phyloP scores from a whole-genome alignment of 1,140 invertebrate species.

The Globodera ellingtonae region DNA sequence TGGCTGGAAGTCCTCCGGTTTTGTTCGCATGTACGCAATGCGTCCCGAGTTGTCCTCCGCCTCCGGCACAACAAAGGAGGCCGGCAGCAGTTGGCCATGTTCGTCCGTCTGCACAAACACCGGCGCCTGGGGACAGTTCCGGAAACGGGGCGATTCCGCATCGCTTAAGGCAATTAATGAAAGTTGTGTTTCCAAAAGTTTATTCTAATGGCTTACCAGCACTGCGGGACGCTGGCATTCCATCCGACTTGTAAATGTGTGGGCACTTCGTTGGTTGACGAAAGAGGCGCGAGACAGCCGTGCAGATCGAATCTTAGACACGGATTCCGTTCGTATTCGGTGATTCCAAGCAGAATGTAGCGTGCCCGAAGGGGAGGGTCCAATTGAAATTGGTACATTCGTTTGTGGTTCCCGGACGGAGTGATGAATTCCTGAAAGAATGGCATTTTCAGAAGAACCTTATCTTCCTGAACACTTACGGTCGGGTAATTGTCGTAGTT shows the following conservation, averaged over 20 bases:
- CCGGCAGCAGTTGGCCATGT: conserved; percentile 81
- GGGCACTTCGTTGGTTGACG: conserved; percentile 61
- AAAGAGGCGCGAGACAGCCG: conserved; percentile 77
- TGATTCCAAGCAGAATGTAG: conserved; percentile 87
- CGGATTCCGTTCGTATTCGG: conserved; percentile 92
- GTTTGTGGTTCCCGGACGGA: conserved; percentile 84
- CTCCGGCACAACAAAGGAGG: conserved; percentile 87
- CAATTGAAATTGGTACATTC: conserved; percentile 89
- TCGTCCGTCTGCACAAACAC: conserved; percentile 83
- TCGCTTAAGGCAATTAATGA: conserved; percentile 83
- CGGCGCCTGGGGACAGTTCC: conserved; percentile 89
- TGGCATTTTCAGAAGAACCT: not conserved
- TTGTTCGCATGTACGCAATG: conserved; percentile 72
- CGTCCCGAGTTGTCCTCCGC: conserved; percentile 91
- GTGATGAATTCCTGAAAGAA: conserved; percentile 58
- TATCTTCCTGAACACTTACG: conserved; percentile 19
- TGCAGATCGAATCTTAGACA: conserved; percentile 93
- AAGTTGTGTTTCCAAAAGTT: conserved; percentile 90
- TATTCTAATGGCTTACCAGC: conserved; percentile 17
- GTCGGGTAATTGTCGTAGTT: conserved; percentile 95
- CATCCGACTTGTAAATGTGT: conserved; percentile 57
- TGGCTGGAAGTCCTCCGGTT: conserved; percentile 84
- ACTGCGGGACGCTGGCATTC: conserved; percentile 10
- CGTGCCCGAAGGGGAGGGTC: conserved; percentile 88
- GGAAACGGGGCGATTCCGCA: conserved; percentile 91